A percentile compares a stretch with the other conserved stretches of the same genome.
Conservation (phyloP, 30 jellyfish, hydroid and myxozoan genomes). For the Nemopilema nomurai region DNA sequence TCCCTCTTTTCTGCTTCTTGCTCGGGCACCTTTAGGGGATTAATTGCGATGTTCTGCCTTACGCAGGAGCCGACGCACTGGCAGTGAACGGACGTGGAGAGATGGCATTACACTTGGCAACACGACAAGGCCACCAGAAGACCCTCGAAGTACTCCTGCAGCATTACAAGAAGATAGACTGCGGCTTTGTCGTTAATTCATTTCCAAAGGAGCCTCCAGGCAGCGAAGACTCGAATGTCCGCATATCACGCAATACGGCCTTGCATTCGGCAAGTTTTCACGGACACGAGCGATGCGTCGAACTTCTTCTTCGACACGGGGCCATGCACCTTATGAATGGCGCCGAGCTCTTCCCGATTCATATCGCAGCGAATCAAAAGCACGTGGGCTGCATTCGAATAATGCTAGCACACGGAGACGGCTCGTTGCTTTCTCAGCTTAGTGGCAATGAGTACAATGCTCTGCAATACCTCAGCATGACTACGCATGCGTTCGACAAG, state of each 20-base stretch:
- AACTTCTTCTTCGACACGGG: constrained; percentile 65
- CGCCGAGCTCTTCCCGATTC: constrained; percentile 69
- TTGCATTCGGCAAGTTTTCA: constrained; percentile 82
- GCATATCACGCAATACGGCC: constrained; percentile 61
- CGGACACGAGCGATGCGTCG: constrained; percentile 87
- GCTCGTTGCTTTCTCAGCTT: constrained; percentile 15
- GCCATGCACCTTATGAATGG: constrained; percentile 87
- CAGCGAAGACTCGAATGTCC: constrained; percentile 5
- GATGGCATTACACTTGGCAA: constrained; percentile 73
- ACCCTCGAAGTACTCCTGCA: constrained; percentile 59
- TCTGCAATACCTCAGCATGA: constrained; percentile 82
- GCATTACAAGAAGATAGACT: constrained; percentile 42
- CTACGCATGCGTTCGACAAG: constrained; percentile 68
- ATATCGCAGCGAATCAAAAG: constrained; percentile 70
- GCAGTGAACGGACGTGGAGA: constrained; percentile 65
- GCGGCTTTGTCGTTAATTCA: constrained; percentile 56
- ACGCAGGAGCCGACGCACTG: constrained; percentile 83
- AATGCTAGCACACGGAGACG: constrained; percentile 61
- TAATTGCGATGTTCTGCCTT: too few relatives aligned
- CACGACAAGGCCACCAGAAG: constrained; percentile 78
- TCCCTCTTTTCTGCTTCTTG: too few relatives aligned
- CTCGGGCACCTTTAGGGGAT: too few relatives aligned
- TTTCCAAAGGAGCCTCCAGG: constrained; percentile 54
- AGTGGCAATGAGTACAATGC: constrained; percentile 67
- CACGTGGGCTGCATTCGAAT: constrained; percentile 70